Evolutionary conservation across 2,888 invertebrate genomes (phyloP).

Genomic region (Heliconius ethilla): DNA sequence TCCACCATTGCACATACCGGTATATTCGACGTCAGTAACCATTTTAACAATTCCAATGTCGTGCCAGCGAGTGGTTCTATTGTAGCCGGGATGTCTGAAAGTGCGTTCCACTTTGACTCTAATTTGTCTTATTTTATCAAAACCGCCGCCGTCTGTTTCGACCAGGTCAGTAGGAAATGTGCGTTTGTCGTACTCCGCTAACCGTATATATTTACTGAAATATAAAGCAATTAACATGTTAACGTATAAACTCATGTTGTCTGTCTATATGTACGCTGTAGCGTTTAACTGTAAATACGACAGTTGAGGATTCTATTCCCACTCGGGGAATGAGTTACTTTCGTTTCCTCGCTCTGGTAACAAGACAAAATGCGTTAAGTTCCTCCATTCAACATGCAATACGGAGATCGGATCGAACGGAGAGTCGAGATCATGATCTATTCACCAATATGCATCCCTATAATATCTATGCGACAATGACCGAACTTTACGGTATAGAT

Average conservation of each 20-base stretch:
- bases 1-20: constrained; percentile 52
- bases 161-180: constrained; percentile 58
- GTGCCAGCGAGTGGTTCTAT: constrained; percentile 33
- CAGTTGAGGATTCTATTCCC: neutral
- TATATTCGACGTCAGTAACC: constrained; percentile 55
- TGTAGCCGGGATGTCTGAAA: constrained; percentile 55
- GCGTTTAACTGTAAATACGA: no score
- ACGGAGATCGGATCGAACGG: no score
- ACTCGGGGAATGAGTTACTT: neutral
- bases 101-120: constrained; percentile 55
- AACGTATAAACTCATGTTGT: neutral
- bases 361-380: neutral
- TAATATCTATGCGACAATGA: no score
- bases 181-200: constrained; percentile 59
- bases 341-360: neutral
- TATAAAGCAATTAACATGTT: neutral
- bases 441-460: no score
- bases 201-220: constrained; percentile 44
- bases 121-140: constrained; percentile 60
- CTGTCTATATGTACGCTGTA: no score
- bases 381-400: neutral
- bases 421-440: no score
- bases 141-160: constrained; percentile 49
- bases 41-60: constrained; percentile 72
- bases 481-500: no score